Percentiles rank a stretch among this genome's conserved stretches.
Evolutionary conservation across 1,140 invertebrate genomes (phyloP).

Genomic region (Laupala kohalensis): DNA sequence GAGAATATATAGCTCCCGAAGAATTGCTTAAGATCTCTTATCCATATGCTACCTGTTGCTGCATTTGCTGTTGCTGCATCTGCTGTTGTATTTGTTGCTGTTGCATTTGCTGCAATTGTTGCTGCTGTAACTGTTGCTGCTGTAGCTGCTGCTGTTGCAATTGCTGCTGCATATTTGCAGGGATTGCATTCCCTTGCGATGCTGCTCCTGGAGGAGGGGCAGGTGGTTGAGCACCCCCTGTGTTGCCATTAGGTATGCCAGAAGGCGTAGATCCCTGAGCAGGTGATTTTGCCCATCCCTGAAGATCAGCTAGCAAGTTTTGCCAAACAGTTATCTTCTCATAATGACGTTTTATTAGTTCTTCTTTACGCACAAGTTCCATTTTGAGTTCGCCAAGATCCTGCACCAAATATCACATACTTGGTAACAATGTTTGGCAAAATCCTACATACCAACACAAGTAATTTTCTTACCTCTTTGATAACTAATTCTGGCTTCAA

Average conservation of each 20-base stretch:
- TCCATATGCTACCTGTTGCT: constrained; percentile 9
- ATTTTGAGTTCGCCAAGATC: constrained; percentile 72
- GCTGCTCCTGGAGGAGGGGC: constrained; percentile 3
- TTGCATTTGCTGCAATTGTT: constrained; percentile 32
- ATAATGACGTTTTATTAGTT: constrained; percentile 74
- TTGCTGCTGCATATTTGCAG: constrained; percentile 19
- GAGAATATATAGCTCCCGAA: neutral
- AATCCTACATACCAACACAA: neutral
- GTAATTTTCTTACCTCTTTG: constrained; percentile 48
- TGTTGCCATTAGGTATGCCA: constrained; percentile 19
- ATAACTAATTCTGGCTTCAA: constrained; percentile 83
- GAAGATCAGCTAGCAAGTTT: constrained; percentile 61
- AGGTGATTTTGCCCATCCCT: constrained; percentile 37
- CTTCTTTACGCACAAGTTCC: constrained; percentile 75
- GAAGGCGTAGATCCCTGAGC: constrained; percentile 32
- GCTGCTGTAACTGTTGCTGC: constrained; percentile 35
- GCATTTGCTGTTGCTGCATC: constrained; percentile 9
- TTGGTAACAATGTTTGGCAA: neutral
- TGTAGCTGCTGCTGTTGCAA: constrained; percentile 35
- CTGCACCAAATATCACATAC: constrained; percentile 21
- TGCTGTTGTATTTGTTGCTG: constrained; percentile 19
- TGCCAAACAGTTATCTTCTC: constrained; percentile 86
- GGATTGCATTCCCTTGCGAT: neutral
- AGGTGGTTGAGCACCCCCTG: constrained; percentile 15
- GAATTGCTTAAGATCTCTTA: neutral